Conservation (phyloP, 2,888 invertebrate species). For the Eutolmus rufibarbis region DNA sequence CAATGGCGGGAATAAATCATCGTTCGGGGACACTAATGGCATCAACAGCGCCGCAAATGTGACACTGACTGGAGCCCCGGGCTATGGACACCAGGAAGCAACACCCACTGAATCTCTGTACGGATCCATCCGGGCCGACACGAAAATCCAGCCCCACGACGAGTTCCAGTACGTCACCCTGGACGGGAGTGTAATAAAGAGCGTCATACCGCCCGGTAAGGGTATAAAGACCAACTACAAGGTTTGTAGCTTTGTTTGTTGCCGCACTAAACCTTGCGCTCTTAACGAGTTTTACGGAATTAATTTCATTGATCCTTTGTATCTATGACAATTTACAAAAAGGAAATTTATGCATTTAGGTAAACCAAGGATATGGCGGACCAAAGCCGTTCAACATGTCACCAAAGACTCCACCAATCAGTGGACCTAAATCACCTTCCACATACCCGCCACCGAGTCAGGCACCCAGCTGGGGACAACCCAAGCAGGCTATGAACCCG, state of each 20-base stretch:
- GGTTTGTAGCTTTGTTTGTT: conserved; percentile 42
- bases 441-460: conserved; percentile 57
- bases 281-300: background rate
- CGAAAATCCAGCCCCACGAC: conserved; percentile 52
- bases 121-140: conserved; percentile 48
- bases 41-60: conserved; percentile 19
- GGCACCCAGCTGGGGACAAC: conserved; percentile 45
- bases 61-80: conserved; percentile 26
- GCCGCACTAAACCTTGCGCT: background rate
- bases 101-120: conserved; percentile 49
- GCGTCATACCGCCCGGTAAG: conserved; percentile 63
- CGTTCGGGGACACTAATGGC: conserved; percentile 34
- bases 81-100: conserved; percentile 26
- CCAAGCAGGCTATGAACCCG: conserved; percentile 53
- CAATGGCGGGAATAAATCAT: conserved; percentile 47
- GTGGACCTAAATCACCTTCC: conserved; percentile 50
- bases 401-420: conserved; percentile 47
- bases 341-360: background rate
- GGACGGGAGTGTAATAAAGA: conserved; percentile 62
- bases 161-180: conserved; percentile 61
- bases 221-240: conserved; percentile 51
- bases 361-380: conserved; percentile 52
- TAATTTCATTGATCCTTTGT: background rate
- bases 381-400: conserved; percentile 58
- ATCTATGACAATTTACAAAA: background rate